A percentile compares a stretch with the other conserved stretches of the same genome.
Evolutionary conservation across 2,888 invertebrate genomes (phyloP).

Genomic region (Mycalesis mineus): DNA sequence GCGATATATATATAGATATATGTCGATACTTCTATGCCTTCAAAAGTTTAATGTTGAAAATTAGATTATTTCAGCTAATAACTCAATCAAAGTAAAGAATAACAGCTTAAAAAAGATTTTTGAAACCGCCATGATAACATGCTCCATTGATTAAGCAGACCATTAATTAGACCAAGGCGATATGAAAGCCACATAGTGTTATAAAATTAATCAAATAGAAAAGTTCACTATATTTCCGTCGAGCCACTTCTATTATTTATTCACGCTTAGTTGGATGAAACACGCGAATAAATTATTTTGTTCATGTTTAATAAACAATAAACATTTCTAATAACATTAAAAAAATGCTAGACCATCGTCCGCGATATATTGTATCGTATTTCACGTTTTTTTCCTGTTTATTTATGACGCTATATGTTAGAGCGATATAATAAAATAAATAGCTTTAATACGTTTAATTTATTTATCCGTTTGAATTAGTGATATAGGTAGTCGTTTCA

Average conservation of each 20-base stretch:
- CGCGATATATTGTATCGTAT: background rate
- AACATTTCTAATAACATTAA: background rate
- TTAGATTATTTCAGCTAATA: too few species aligned
- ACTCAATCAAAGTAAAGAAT: too few species aligned
- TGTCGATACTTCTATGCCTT: too few species aligned
- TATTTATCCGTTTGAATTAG: conserved; percentile 2
- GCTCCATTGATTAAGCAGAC: too few species aligned
- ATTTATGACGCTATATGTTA: background rate
- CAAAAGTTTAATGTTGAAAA: too few species aligned
- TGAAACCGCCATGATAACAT: too few species aligned
- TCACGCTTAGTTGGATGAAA: background rate
- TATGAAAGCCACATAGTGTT: background rate
- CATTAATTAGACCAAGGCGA: too few species aligned
- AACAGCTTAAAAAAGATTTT: too few species aligned
- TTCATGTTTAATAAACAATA: background rate
- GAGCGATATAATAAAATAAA: background rate
- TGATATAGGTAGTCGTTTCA: background rate
- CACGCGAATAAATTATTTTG: background rate
- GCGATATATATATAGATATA: too few species aligned
- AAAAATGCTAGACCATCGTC: background rate
- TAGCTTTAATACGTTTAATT: background rate
- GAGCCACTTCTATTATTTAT: background rate
- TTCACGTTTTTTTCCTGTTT: background rate
- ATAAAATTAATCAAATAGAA: background rate
- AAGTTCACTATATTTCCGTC: background rate